A percentile compares a stretch with the other conserved stretches of the same genome.
Evolutionary conservation across 2,797 vertebrate species (phyloP).

Genomic region (Anas bahamensis): DNA sequence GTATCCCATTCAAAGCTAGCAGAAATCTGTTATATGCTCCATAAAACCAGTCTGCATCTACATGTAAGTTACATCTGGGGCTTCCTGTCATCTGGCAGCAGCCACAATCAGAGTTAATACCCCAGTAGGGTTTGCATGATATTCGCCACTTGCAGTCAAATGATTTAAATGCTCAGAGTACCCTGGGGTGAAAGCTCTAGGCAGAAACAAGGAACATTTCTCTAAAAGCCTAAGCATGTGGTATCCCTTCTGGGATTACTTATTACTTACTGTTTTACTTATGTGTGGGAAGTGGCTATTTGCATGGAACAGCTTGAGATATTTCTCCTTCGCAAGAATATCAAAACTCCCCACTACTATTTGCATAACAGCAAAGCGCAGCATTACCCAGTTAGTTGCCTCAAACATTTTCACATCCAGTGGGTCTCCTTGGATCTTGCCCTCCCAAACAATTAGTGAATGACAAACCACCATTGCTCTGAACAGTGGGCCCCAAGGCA

Average conservation of each 20-base stretch:
- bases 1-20: neutral
- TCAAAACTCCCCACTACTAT: neutral
- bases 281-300: neutral
- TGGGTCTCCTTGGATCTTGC: slow-evolving; percentile 77
- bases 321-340: neutral
- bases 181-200: neutral
- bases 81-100: neutral
- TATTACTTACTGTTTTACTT: neutral
- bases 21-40: neutral
- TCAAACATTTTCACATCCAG: slow-evolving; percentile 81
- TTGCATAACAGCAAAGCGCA: neutral
- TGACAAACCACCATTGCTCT: slow-evolving; percentile 76
- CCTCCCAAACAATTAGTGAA: slow-evolving; percentile 71
- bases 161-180: neutral
- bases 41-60: neutral
- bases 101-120: neutral
- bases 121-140: neutral
- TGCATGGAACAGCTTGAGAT: neutral
- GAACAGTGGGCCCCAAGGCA: slow-evolving; percentile 68
- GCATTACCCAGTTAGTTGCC: slow-evolving; percentile 76
- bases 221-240: neutral
- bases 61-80: neutral
- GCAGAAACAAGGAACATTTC: neutral
- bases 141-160: neutral
- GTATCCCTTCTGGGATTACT: neutral